Conservation (phyloP, 2,888 invertebrate species). For the Amphipoea lucens region DNA sequence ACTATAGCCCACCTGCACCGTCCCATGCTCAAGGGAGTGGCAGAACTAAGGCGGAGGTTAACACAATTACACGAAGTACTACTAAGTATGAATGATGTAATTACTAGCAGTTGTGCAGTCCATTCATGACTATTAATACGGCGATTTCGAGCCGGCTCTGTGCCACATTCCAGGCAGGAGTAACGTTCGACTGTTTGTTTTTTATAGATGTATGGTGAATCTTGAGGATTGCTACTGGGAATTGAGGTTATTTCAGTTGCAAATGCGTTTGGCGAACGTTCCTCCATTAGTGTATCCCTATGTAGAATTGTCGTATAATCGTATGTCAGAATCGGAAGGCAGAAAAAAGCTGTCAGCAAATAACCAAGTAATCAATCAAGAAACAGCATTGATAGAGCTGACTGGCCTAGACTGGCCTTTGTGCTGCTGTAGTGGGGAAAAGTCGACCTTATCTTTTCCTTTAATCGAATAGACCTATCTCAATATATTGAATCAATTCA, state of each 20-base stretch:
- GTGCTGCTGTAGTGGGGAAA: not conserved
- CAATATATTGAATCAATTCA: constrained; percentile 8
- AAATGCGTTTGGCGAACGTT: constrained; percentile 17
- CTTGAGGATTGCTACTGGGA: constrained; percentile 21
- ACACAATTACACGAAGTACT: constrained; percentile 69
- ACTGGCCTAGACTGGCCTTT: too few relatives aligned
- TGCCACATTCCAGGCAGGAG: constrained; percentile 54
- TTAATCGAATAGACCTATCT: constrained; percentile 16
- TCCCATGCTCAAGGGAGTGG: constrained; percentile 5
- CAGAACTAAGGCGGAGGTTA: constrained; percentile 64
- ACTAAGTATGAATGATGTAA: constrained; percentile 77
- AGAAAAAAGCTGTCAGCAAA: not conserved
- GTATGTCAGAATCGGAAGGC: not conserved
- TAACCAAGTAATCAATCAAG: not conserved
- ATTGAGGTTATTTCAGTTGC: constrained; percentile 28
- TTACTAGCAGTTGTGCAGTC: constrained; percentile 72
- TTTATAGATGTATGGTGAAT: constrained; percentile 39
- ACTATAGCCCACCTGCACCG: not conserved
- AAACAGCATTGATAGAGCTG: not conserved
- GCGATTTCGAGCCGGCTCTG: constrained; percentile 61
- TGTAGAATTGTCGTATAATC: not conserved
- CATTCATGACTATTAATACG: constrained; percentile 81
- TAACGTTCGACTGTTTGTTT: constrained; percentile 31
- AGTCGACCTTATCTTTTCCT: not conserved
- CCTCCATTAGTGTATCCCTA: not conserved